phyloP scores from a whole-genome alignment of 2,888 invertebrate species.

The Metellina segmentata region DNA sequence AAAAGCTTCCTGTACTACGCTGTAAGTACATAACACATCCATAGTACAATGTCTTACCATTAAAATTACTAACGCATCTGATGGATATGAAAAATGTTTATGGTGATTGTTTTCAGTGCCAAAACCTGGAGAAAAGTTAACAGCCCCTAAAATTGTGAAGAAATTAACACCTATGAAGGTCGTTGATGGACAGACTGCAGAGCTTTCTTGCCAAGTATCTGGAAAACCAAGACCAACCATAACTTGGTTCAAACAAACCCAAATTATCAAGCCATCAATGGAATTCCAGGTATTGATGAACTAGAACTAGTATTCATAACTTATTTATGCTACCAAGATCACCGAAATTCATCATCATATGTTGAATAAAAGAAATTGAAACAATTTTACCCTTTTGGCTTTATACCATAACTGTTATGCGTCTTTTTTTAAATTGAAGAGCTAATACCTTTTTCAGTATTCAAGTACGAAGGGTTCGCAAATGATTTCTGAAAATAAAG shows the following conservation, averaged over 20 bases:
- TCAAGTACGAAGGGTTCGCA: too few relatives aligned
- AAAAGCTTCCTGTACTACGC: slow-evolving; percentile 94
- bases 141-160: slow-evolving; percentile 91
- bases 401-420: too few relatives aligned
- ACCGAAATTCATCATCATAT: background rate
- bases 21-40: slow-evolving; percentile 85
- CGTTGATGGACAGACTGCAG: slow-evolving; percentile 95
- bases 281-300: slow-evolving; percentile 87
- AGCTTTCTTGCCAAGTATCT: slow-evolving; percentile 98
- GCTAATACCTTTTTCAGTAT: too few relatives aligned
- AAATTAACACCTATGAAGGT: slow-evolving; percentile 90
- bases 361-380: too few relatives aligned
- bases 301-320: background rate
- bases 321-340: background rate
- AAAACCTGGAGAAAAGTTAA: slow-evolving; percentile 86
- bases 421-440: too few relatives aligned
- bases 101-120: slow-evolving; percentile 77
- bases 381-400: too few relatives aligned
- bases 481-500: too few relatives aligned
- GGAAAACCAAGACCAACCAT: slow-evolving; percentile 96
- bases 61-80: background rate
- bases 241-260: slow-evolving; percentile 97
- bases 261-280: slow-evolving; percentile 93
- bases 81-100: background rate
- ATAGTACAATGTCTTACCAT: background rate